A percentile compares a stretch with the other conserved stretches of the same genome.
Conservation (phyloP, 1,140 invertebrate genomes). For the Amphibalanus amphitrite region DNA sequence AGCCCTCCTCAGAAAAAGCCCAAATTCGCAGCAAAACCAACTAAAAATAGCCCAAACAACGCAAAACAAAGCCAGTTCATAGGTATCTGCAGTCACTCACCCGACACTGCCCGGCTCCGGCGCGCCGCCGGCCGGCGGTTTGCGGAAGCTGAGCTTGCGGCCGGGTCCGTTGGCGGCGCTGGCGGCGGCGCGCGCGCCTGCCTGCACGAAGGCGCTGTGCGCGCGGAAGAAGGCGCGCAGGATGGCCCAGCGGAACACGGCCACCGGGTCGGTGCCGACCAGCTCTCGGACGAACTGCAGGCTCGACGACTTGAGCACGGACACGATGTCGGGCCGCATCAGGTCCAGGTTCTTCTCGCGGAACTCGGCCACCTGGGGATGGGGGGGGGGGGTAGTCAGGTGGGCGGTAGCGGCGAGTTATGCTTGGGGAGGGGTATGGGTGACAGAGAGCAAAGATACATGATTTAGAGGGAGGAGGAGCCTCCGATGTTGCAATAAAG, state of each 20-base stretch:
- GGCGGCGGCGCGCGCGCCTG: constrained; percentile 52
- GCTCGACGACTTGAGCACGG: constrained; percentile 80
- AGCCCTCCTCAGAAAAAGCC: no score
- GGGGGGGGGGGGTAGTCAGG: constrained; percentile 71
- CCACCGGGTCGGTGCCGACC: constrained; percentile 83
- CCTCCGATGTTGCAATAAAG: no score
- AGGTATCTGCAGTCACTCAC: no score
- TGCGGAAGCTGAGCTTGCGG: no score
- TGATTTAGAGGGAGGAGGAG: no score
- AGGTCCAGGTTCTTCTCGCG: constrained; percentile 90
- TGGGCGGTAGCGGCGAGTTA: neutral
- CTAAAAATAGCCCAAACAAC: no score
- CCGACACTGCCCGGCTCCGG: no score
- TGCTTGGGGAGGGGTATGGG: neutral
- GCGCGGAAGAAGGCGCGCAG: constrained; percentile 76
- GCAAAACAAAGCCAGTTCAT: no score
- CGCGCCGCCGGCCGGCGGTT: no score
- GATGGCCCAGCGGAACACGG: constrained; percentile 87
- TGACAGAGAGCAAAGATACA: no score
- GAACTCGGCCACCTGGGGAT: constrained; percentile 74
- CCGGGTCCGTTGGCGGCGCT: no score
- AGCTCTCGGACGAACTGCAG: constrained; percentile 82
- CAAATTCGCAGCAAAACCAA: no score
- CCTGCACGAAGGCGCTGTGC: constrained; percentile 78
- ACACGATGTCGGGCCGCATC: constrained; percentile 82